These are phyloP conservation scores for Patella vulgata DNA, from an alignment of 1,140 invertebrate species.

Conservation along the genomic window DNA sequence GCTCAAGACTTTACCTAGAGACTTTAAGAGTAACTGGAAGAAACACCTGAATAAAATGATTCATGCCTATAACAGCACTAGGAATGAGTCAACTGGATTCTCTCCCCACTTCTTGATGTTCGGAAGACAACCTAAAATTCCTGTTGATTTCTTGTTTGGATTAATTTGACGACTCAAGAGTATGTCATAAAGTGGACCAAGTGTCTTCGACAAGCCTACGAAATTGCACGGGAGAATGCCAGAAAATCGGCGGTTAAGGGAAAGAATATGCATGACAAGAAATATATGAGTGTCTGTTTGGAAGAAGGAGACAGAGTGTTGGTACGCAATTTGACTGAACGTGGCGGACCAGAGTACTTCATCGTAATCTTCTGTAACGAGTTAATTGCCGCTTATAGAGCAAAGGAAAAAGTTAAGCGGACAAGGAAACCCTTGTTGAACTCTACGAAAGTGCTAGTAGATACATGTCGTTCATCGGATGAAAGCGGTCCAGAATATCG, in stretches of 20 bases:
- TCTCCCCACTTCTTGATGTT: constrained; percentile 23
- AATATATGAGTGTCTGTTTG: not conserved
- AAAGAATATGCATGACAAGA: constrained; percentile 13
- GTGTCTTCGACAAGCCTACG: constrained; percentile 11
- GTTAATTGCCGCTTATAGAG: no score
- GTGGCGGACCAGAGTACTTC: constrained; percentile 15
- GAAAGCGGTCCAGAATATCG: no score
- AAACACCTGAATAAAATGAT: not conserved
- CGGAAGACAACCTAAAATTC: constrained; percentile 20
- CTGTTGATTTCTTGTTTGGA: constrained; percentile 19
- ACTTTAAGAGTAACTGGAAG: constrained; percentile 11
- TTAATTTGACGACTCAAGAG: no score
- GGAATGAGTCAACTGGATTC: constrained; percentile 17
- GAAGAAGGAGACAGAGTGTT: constrained; percentile 19
- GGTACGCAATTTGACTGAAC: constrained; percentile 13
- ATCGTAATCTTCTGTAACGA: no score
- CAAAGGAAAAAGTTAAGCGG: no score
- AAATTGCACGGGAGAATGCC: constrained; percentile 2
- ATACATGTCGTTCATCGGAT: no score
- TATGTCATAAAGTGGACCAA: constrained; percentile 4
- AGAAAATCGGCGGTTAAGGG: not conserved
- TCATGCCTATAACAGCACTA: constrained; percentile 22
- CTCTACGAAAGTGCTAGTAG: no score
- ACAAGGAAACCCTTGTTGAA: no score
- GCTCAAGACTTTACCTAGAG: constrained; percentile 11